Conservation (phyloP, 2,113 vertebrate genomes). For the Nyctereutes procyonoides region DNA sequence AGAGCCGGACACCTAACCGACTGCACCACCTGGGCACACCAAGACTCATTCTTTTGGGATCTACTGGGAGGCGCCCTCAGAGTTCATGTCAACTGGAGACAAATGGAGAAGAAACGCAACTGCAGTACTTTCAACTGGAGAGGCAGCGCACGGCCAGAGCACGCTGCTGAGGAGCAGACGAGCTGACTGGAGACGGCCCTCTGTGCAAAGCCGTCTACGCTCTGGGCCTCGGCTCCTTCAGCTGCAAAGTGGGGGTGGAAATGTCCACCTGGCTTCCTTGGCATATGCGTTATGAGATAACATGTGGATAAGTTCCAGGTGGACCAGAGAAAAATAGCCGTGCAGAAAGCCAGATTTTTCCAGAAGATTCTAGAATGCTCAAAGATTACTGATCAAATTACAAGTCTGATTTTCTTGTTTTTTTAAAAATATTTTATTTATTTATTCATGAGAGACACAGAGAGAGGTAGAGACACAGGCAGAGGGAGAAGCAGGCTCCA, state of each 20-base stretch:
- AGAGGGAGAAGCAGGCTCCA: too few species aligned
- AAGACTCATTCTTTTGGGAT: not conserved
- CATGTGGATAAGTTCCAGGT: not conserved
- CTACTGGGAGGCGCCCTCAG: not conserved
- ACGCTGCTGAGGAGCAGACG: fast-evolving
- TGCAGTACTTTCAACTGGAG: not conserved
- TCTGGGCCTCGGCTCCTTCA: not conserved
- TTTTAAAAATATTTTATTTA: too few species aligned
- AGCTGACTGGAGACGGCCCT: fast-evolving
- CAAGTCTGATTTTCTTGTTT: not conserved
- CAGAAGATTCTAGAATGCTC: not conserved
- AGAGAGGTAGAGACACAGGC: too few species aligned
- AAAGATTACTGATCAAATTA: not conserved
- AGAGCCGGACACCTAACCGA: not conserved
- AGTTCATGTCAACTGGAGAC: not conserved
- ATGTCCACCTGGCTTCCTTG: not conserved
- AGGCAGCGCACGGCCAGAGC: not conserved
- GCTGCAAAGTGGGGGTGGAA: not conserved
- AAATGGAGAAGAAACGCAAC: not conserved
- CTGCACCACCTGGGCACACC: not conserved
- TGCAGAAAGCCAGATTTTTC: not conserved
- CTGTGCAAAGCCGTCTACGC: not conserved
- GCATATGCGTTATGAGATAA: not conserved
- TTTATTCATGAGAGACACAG: too few species aligned
- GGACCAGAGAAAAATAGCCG: not conserved